Evolutionary conservation across 2,888 invertebrate genomes (phyloP).

Genomic region (Trachelus tabidus): DNA sequence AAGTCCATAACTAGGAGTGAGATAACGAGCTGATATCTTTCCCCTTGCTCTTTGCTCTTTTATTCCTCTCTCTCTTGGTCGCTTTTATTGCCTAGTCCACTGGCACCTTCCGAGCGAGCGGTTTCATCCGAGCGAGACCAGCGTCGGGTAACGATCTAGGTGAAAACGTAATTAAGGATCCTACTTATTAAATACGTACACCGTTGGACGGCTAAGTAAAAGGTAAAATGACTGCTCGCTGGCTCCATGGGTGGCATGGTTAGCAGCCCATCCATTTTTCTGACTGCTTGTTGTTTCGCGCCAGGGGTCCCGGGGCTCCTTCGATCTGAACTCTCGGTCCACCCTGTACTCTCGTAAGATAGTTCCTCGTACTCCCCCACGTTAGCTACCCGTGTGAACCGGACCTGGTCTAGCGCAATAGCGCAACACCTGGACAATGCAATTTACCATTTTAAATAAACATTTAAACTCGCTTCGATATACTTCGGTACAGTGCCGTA

Average conservation of each 20-base stretch:
- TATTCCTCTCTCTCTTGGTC: background rate
- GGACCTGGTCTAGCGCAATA: background rate
- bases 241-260: constrained; percentile 64
- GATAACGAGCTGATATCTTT: background rate
- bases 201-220: constrained; percentile 28
- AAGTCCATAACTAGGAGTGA: background rate
- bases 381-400: background rate
- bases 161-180: constrained; percentile 48
- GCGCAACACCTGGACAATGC: background rate
- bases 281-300: constrained; percentile 64
- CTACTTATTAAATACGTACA: constrained; percentile 39
- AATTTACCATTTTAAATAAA: background rate
- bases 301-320: constrained; percentile 58
- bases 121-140: background rate
- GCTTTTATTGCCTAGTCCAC: background rate
- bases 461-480: too few species aligned
- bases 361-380: background rate
- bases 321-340: constrained; percentile 37
- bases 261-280: constrained; percentile 66
- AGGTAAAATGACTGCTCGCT: constrained; percentile 51
- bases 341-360: constrained; percentile 26
- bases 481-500: too few species aligned
- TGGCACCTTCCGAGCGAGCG: background rate
- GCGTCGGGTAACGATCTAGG: constrained; percentile 23
- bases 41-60: background rate